These are phyloP conservation scores for Pomatorhinus ruficollis DNA, from an alignment of 2,113 vertebrate genomes.

Conservation along the genomic window DNA sequence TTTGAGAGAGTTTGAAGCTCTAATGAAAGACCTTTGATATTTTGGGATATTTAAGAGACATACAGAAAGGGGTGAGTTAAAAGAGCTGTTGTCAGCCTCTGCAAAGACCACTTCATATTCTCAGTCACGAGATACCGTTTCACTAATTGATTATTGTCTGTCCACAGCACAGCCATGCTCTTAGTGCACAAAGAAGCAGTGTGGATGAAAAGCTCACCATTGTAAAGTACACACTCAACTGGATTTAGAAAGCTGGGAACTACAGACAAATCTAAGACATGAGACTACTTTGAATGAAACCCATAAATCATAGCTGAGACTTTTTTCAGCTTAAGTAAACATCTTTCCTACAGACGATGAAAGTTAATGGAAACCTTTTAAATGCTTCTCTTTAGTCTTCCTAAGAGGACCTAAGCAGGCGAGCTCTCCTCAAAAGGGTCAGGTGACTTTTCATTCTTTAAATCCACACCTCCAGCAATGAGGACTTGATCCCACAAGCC, in stretches of 20 bases:
- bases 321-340: constrained; percentile 6
- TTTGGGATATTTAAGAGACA: constrained; percentile 24
- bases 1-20: constrained; percentile 29
- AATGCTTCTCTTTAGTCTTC: background rate
- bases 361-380: background rate
- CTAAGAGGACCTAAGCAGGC: background rate
- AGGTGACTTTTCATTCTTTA: background rate
- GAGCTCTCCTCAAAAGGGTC: background rate
- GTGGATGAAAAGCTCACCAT: constrained; percentile 25
- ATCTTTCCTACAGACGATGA: background rate
- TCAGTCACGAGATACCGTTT: constrained; percentile 22
- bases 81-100: constrained; percentile 50
- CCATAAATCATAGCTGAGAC: background rate
- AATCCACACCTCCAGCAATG: background rate
- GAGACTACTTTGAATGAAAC: background rate
- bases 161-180: background rate
- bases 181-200: constrained; percentile 33
- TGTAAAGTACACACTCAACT: background rate
- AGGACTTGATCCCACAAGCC: background rate
- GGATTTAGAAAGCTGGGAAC: constrained; percentile 12
- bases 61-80: constrained; percentile 14
- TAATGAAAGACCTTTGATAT: constrained; percentile 54
- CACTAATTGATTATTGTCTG: constrained; percentile 50
- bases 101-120: constrained; percentile 42
- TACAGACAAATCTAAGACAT: background rate